Evolutionary conservation across 2,888 invertebrate species (phyloP).

Genomic region (Tenthredo livida): DNA sequence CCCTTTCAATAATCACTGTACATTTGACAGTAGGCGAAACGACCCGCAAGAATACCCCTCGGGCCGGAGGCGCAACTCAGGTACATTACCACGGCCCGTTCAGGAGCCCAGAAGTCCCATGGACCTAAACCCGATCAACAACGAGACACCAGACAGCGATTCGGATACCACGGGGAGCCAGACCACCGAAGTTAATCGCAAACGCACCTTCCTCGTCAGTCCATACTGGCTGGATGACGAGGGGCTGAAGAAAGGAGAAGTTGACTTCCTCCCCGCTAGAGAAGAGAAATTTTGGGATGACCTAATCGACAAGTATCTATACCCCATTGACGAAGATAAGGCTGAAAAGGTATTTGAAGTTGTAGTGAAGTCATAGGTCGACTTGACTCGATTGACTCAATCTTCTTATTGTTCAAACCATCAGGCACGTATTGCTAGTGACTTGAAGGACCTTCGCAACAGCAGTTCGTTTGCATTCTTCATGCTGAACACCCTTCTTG

Average conservation of each 20-base stretch:
- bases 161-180: slow-evolving; percentile 63
- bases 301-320: slow-evolving; percentile 87
- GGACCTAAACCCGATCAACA: slow-evolving; percentile 59
- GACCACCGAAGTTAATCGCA: slow-evolving; percentile 25
- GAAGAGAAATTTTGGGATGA: slow-evolving; percentile 90
- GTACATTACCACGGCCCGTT: slow-evolving; percentile 64
- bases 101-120: neutral
- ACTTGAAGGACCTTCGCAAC: slow-evolving; percentile 81
- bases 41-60: neutral
- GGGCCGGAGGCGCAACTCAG: slow-evolving; percentile 60
- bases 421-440: slow-evolving; percentile 76
- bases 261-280: slow-evolving; percentile 83
- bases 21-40: neutral
- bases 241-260: slow-evolving; percentile 83
- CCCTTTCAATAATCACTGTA: too few relatives aligned
- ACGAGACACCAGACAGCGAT: slow-evolving; percentile 67
- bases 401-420: slow-evolving; percentile 44
- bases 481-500: slow-evolving; percentile 85
- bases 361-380: neutral
- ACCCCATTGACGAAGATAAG: slow-evolving; percentile 85
- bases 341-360: slow-evolving; percentile 80
- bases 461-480: slow-evolving; percentile 82
- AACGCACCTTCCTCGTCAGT: slow-evolving; percentile 80
- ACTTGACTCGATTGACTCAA: neutral
- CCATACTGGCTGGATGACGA: slow-evolving; percentile 87